Evolutionary conservation across 2,113 vertebrate genomes (phyloP), one percentile per base, ranked within the genome.

Genomic region (Coptodon bakossiorum): DNA sequence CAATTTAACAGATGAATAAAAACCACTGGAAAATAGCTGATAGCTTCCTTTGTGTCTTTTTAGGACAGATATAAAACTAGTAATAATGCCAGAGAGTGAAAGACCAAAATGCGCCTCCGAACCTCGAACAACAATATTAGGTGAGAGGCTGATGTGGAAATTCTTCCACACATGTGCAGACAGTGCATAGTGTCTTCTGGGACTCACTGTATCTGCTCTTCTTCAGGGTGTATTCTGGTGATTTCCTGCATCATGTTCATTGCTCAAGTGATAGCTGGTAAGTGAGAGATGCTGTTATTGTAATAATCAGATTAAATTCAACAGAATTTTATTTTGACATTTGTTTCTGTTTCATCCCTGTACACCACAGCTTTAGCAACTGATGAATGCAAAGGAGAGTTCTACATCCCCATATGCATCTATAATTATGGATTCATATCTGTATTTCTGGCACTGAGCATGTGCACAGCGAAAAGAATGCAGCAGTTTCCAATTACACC

Each of bases 311-410:
- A 0, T n/a, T n/a, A n/a, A 63, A 63, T 63, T 36, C 5, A 34
- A 9, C 5, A 3, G 14, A 59, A 1, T 59, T 31, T 22, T 22
- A 22, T 22, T 22, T 22, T 22, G 36, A 43, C 7, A 40, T 40
- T 71, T 40, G 7, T 40, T 68, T 68, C 0, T 68, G 0, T 43
- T 63, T 63, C 0, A 0, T 36, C 2, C 36, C 7, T 0, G 1
- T 43, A 43, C 38, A 11, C 63, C 66, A 43, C 38, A 71, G 66
- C 38, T 71, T 71, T 43, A 71, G 36, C n/a, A 71, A 43, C 66
- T 24, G 38, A 71, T 71, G 3, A 71, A 71, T 71, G 66, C 38
- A 24, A 43, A 71, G 66, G 12, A 71, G 66, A 71, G n/a, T 0
- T 7, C 0, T 71, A 43, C 31, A 6, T 71, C 13, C 7, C n/a